phyloP scores from a whole-genome alignment of 2,888 invertebrate genomes.

The Clistopyga incitator region DNA sequence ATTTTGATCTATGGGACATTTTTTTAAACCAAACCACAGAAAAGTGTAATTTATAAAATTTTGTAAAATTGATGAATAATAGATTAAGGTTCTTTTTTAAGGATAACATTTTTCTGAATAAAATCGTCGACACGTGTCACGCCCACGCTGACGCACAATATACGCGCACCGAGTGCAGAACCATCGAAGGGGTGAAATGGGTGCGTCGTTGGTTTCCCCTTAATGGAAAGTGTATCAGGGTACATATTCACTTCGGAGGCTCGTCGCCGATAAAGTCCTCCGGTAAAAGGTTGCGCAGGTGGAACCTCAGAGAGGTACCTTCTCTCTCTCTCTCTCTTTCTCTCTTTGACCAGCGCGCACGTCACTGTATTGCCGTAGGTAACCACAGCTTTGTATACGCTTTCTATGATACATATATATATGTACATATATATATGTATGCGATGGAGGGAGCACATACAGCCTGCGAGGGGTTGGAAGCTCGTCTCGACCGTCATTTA shows the following conservation, averaged over 20 bases:
- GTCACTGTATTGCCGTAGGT: conserved; percentile 19
- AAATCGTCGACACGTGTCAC: not conserved
- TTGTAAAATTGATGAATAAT: no score
- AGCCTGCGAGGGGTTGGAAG: not conserved
- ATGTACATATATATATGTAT: no score
- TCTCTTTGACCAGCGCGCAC: not conserved
- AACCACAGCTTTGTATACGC: conserved; percentile 30
- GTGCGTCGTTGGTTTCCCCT: conserved; percentile 2
- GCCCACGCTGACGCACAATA: conserved; percentile 8
- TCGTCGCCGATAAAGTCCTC: conserved; percentile 39
- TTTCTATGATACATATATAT: not conserved
- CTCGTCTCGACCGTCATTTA: conserved; percentile 18
- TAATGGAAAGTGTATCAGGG: conserved; percentile 9
- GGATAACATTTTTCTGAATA: no score
- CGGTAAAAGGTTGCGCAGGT: conserved; percentile 46
- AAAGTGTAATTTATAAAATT: no score
- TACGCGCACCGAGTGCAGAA: not conserved
- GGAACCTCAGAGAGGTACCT: conserved; percentile 14
- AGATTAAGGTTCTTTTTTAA: not conserved
- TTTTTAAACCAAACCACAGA: no score
- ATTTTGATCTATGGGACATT: no score
- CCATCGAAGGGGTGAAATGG: not conserved
- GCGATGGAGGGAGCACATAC: conserved; percentile 1
- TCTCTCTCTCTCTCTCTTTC: no score
- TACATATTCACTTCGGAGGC: conserved; percentile 27